Conservation (phyloP, 2,888 invertebrate species). For the Orthosia gothica region DNA sequence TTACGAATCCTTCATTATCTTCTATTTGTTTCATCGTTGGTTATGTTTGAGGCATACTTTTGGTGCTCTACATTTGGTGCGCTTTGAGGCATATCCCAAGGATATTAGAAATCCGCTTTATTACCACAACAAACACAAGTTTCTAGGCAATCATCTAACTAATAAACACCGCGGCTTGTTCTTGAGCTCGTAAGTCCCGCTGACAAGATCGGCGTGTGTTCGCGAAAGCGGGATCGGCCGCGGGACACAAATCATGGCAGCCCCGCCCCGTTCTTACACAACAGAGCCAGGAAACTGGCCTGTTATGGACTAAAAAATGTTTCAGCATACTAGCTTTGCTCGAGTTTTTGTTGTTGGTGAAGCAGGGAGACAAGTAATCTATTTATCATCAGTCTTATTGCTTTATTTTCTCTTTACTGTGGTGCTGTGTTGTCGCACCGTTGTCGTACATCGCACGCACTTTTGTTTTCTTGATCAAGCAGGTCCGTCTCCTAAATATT, state of each 20-base stretch:
- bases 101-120: slow-evolving; percentile 45
- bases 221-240: slow-evolving; percentile 64
- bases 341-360: slow-evolving; percentile 18
- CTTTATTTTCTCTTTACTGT: slow-evolving; percentile 13
- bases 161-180: slow-evolving; percentile 58
- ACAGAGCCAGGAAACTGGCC: slow-evolving; percentile 58
- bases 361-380: slow-evolving; percentile 9
- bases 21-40: too few relatives aligned
- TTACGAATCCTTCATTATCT: too few relatives aligned
- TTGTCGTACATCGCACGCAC: not conserved
- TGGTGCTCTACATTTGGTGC: too few relatives aligned
- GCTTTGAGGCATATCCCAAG: not conserved
- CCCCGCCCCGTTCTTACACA: slow-evolving; percentile 66
- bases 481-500: too few relatives aligned
- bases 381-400: slow-evolving; percentile 34
- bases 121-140: slow-evolving; percentile 54
- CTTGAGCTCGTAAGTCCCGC: slow-evolving; percentile 58
- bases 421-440: not conserved
- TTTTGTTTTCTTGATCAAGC: slow-evolving; percentile 5
- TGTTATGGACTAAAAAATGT: slow-evolving; percentile 39
- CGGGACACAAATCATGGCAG: slow-evolving; percentile 72
- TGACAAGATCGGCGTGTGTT: slow-evolving; percentile 66
- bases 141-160: slow-evolving; percentile 52
- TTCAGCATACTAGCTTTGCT: slow-evolving; percentile 5
- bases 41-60: too few relatives aligned